Evolutionary conservation across 2,888 invertebrate species (phyloP).

Genomic region (Heliconius ismenius): DNA sequence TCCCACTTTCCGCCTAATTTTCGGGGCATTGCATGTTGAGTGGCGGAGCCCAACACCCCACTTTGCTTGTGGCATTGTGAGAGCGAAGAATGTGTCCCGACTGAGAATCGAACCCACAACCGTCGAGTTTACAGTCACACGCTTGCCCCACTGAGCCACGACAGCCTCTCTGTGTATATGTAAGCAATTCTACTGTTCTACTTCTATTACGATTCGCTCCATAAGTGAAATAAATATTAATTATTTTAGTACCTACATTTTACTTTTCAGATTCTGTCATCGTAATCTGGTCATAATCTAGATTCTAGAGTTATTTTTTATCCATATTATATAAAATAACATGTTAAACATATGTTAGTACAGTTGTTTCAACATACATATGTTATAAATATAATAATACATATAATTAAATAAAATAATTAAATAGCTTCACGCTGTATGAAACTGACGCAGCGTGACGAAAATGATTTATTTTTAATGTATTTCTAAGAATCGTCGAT

Average conservation of each 20-base stretch:
- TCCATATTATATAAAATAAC: neutral
- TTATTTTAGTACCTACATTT: neutral
- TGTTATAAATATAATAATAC: too few relatives aligned
- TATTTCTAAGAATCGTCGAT: conserved; percentile 6
- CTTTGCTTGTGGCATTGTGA: too few relatives aligned
- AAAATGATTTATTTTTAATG: conserved; percentile 9
- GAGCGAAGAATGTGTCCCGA: too few relatives aligned
- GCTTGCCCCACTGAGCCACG: too few relatives aligned
- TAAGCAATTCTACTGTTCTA: neutral
- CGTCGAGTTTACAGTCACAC: too few relatives aligned
- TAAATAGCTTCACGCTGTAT: too few relatives aligned
- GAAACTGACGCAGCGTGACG: neutral
- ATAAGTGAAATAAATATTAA: neutral
- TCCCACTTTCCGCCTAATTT: too few relatives aligned
- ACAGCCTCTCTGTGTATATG: too few relatives aligned
- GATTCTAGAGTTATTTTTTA: neutral
- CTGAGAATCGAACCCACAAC: too few relatives aligned
- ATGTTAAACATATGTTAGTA: neutral
- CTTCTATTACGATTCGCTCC: neutral
- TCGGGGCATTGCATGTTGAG: too few relatives aligned
- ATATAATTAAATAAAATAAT: too few relatives aligned
- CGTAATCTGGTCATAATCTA: neutral
- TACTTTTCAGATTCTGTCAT: neutral
- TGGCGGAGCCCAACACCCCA: too few relatives aligned
- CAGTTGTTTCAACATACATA: neutral